Percentiles rank a stretch among this genome's conserved stretches.
Evolutionary conservation across 2,797 vertebrate genomes (phyloP).

Genomic region (Fratercula arctica): DNA sequence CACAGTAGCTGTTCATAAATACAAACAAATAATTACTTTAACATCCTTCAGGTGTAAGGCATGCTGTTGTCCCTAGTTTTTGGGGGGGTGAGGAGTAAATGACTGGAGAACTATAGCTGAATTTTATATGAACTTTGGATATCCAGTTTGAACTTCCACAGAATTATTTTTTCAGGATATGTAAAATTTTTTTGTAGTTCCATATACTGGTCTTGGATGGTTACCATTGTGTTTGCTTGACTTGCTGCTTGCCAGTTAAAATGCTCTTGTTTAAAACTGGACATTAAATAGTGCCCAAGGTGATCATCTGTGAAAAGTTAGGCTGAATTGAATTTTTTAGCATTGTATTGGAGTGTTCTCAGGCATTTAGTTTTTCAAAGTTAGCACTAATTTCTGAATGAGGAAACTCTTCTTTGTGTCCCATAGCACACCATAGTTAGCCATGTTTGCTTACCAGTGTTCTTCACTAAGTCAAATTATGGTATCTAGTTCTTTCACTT

Average conservation of each 20-base stretch:
- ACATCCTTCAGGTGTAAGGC: neutral
- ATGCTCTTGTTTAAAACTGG: neutral
- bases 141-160: neutral
- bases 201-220: neutral
- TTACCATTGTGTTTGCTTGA: neutral
- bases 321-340: neutral
- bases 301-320: neutral
- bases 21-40: neutral
- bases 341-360: neutral
- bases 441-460: neutral
- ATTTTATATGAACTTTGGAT: neutral
- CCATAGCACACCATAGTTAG: neutral
- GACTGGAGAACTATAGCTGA: neutral
- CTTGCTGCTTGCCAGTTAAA: neutral
- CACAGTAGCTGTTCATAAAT: neutral
- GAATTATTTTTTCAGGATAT: neutral
- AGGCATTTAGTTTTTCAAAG: neutral
- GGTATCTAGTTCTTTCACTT: neutral
- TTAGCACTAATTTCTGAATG: neutral
- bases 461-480: neutral
- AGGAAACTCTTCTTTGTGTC: neutral
- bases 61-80: neutral
- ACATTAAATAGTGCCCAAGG: neutral
- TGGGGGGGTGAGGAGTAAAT: fast-evolving
- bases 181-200: neutral